A percentile compares a stretch with the other conserved stretches of the same genome.
These are phyloP conservation scores for Spea bombifrons DNA, from an alignment of 2,113 vertebrate genomes.

Conservation along the genomic window DNA sequence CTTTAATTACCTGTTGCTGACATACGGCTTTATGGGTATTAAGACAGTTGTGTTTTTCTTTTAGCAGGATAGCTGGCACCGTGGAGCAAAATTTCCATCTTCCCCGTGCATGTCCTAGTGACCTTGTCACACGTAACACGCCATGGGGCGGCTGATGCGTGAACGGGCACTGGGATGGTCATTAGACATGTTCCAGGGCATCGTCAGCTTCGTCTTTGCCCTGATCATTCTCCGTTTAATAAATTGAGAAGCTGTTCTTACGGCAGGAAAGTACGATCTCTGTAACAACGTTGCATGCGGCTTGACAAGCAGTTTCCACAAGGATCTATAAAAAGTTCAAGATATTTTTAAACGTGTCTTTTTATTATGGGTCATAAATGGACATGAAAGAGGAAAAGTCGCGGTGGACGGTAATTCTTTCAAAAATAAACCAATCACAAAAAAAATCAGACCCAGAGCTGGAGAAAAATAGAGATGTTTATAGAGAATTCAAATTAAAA, in stretches of 20 bases:
- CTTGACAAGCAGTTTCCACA: not conserved
- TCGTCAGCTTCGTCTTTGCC: not conserved
- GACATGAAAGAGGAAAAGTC: not conserved
- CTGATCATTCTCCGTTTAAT: not conserved
- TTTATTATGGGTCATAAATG: not conserved
- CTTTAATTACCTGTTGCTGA: conserved; percentile 40
- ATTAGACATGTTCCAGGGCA: not conserved
- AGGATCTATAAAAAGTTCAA: conserved; percentile 13
- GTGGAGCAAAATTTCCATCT: conserved; percentile 1
- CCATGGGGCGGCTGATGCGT: not conserved
- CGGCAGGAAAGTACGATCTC: conserved; percentile 4
- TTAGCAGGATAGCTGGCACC: too few species aligned
- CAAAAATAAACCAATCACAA: not conserved
- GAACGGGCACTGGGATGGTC: not conserved
- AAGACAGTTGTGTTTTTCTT: not conserved
- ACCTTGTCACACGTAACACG: not conserved
- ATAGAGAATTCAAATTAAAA: too few species aligned
- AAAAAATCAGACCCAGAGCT: not conserved
- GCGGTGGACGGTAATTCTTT: not conserved
- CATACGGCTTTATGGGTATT: conserved; percentile 17
- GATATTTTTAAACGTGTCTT: conserved; percentile 7
- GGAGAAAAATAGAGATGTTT: too few species aligned
- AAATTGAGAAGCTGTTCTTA: conserved; percentile 4
- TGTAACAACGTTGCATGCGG: not conserved
- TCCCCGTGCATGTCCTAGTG: not conserved